Evolutionary conservation across 2,888 invertebrate genomes (phyloP).

Genomic region (Callyntrura guangdongensis): DNA sequence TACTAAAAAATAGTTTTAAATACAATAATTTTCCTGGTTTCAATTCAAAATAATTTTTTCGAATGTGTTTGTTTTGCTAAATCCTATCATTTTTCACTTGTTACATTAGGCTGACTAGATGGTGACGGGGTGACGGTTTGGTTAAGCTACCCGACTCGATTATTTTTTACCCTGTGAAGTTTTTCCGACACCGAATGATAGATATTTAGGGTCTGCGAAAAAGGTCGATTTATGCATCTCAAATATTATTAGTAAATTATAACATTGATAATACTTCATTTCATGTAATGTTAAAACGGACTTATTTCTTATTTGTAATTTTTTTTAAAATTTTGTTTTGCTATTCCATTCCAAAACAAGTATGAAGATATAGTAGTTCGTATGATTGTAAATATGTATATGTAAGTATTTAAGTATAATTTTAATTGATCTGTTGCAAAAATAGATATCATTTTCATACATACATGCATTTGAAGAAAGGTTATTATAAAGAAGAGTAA

Average conservation of each 20-base stretch:
- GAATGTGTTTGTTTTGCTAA: neutral
- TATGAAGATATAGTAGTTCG: neutral
- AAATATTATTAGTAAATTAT: constrained; percentile 11
- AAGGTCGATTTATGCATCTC: constrained; percentile 23
- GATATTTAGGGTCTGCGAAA: neutral
- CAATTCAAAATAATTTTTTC: neutral
- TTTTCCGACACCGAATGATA: neutral
- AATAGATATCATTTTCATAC: too few relatives aligned
- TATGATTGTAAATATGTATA: neutral
- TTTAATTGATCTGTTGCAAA: neutral
- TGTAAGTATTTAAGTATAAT: neutral
- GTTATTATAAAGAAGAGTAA: too few relatives aligned
- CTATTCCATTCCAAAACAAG: constrained; percentile 26
- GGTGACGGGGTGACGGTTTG: neutral
- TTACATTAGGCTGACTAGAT: neutral
- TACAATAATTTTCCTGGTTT: neutral
- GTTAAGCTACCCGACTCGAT: constrained; percentile 1
- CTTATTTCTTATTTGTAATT: neutral
- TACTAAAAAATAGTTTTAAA: neutral
- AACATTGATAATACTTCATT: constrained; percentile 13
- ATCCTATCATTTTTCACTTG: neutral
- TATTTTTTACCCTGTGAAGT: constrained; percentile 34
- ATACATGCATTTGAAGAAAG: too few relatives aligned
- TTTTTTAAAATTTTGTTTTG: neutral
- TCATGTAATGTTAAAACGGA: neutral